These are phyloP conservation scores for Apamea epomidion DNA, from an alignment of 2,888 invertebrate species.

Conservation along the genomic window DNA sequence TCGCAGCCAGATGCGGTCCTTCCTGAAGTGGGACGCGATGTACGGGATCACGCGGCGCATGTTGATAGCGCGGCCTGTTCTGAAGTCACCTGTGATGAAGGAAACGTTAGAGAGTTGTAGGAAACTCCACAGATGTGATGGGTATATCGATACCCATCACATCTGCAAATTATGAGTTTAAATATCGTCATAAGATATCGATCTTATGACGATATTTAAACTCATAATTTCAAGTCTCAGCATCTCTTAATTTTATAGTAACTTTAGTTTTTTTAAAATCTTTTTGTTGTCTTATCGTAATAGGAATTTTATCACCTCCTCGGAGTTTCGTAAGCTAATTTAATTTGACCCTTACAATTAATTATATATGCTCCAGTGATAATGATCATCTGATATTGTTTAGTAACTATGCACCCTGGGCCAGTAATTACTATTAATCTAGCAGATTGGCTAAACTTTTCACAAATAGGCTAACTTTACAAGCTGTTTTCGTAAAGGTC, in stretches of 20 bases:
- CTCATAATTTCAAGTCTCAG: too few relatives aligned
- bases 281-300: background rate
- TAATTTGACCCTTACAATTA: background rate
- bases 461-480: too few relatives aligned
- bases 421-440: too few relatives aligned
- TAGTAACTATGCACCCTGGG: too few relatives aligned
- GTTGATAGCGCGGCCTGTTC: conserved; percentile 98
- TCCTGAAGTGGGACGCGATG: conserved; percentile 99
- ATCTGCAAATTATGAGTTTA: too few relatives aligned
- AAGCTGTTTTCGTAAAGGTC: background rate
- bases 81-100: conserved; percentile 95
- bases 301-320: background rate
- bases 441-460: too few relatives aligned
- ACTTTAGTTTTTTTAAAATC: too few relatives aligned
- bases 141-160: too few relatives aligned
- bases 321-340: background rate
- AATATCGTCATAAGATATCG: too few relatives aligned
- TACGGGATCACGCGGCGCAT: conserved; percentile 99
- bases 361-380: too few relatives aligned
- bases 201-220: background rate
- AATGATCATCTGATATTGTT: background rate
- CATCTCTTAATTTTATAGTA: too few relatives aligned
- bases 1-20: conserved; percentile 99
- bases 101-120: background rate
- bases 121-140: background rate